Evolutionary conservation across 2,888 invertebrate species (phyloP), one percentile per base, ranked within the genome.

Genomic region (Fissipunctia ypsillon): DNA sequence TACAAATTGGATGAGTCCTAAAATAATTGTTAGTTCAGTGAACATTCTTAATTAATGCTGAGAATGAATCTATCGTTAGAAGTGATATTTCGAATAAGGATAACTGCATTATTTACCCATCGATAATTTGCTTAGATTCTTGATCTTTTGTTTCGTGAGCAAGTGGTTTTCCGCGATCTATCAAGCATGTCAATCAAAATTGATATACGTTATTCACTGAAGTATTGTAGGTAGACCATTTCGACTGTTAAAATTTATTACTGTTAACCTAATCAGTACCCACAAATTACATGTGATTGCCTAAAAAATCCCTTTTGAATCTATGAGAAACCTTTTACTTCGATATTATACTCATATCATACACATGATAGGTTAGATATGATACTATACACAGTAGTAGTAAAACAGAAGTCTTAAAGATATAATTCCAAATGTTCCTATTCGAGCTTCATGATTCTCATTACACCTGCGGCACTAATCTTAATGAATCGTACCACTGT

Each of bases 1-100:
- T 67, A n/a, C 61, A 63, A 81, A 84, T 84, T 81, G 60, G 69
- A 69, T 60, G 59, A 81, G 43, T 68, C 61, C 19, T 72, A 68
- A 71, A 43, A 81, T 74, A 84, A 83, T 84, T 84, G 67, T 80
- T 84, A 59, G 67, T 65, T 56, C n/a, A 56, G 63, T 45, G 67
- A 82, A 69, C 14, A 80, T 80, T 84, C 60, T 68, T 69, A 71
- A 70, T 82, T 73, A 73, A 73, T 76, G 76, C 41, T n/a, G 25
- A 31, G 16, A 69, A 73, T 57, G 3, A 71, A 69, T 66, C 38
- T 14, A 64, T 69, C 22, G 28, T 31, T 31, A 31, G 12, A 31
- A 52, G 41, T 22, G n/a, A 52, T 52, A 45, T 73, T 52, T 38
- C 19, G 14, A 59, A 59, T 12, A 16, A 25, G 19, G 2, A 45